phyloP scores from a whole-genome alignment of 64 coral and sea anemone species.

The Trachythela sp. region DNA sequence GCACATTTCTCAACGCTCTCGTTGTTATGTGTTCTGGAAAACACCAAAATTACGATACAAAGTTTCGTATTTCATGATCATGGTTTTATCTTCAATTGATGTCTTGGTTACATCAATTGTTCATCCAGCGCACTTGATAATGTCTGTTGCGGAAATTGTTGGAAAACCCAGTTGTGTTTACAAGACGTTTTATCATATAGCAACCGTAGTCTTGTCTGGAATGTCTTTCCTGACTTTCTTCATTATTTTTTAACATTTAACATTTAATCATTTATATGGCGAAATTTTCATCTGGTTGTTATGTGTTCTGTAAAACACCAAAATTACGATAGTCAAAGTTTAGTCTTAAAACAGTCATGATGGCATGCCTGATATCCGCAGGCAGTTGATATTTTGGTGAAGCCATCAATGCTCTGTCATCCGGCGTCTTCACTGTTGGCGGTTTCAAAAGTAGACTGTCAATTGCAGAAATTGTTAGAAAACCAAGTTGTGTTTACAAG shows the following conservation, averaged over 20 bases:
- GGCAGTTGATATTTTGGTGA: neutral
- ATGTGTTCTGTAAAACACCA: no score
- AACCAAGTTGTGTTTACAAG: neutral
- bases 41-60: neutral
- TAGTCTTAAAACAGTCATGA: no score
- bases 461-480: neutral
- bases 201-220: neutral
- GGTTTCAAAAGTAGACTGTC: no score
- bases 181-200: neutral
- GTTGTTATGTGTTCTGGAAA: no score
- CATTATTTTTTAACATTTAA: no score
- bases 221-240: no score
- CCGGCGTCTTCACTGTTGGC: neutral
- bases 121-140: neutral
- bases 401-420: neutral
- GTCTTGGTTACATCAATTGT: neutral
- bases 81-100: constrained; percentile 3
- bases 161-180: neutral
- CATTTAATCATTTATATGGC: no score
- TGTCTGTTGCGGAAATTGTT: neutral
- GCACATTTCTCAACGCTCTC: neutral
- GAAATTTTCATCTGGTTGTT: no score
- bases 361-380: no score
- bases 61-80: constrained; percentile 3
- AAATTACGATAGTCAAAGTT: no score